A percentile compares a stretch with the other conserved stretches of the same genome.
These are phyloP conservation scores for Kradibia gibbosae DNA, from an alignment of 1,140 invertebrate genomes.

Conservation along the genomic window DNA sequence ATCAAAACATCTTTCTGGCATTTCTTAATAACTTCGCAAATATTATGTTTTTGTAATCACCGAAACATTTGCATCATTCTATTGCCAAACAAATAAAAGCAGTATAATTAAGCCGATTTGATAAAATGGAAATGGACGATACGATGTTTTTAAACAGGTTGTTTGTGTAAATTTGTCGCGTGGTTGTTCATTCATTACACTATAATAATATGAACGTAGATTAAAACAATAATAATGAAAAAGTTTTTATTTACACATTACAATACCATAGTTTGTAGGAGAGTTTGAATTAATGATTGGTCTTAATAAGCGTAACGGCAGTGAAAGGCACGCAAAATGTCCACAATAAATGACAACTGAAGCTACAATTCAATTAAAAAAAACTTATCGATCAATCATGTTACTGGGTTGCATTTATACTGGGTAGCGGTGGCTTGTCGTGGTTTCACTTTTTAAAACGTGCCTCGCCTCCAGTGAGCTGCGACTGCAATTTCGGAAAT, in stretches of 20 bases:
- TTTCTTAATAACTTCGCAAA: not conserved
- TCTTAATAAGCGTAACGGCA: no score
- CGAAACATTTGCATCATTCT: not conserved
- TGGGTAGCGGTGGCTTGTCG: no score
- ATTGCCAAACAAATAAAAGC: constrained; percentile 1
- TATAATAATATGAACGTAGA: not conserved
- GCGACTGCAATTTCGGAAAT: no score
- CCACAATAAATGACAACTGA: no score
- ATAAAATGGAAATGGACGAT: not conserved
- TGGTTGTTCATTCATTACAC: not conserved
- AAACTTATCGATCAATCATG: no score
- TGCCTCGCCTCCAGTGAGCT: no score
- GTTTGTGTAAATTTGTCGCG: not conserved
- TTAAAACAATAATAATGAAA: not conserved
- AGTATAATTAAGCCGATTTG: not conserved
- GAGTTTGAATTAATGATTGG: no score
- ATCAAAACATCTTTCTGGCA: not conserved
- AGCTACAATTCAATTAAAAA: no score
- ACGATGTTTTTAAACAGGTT: not conserved
- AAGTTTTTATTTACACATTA: not conserved
- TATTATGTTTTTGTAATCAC: not conserved
- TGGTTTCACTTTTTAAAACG: no score
- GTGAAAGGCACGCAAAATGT: no score
- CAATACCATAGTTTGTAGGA: not conserved
- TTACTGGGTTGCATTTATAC: no score